Evolutionary conservation across 2,888 invertebrate species (phyloP), one percentile per base, ranked within the genome.

Genomic region (Mamestra brassicae): DNA sequence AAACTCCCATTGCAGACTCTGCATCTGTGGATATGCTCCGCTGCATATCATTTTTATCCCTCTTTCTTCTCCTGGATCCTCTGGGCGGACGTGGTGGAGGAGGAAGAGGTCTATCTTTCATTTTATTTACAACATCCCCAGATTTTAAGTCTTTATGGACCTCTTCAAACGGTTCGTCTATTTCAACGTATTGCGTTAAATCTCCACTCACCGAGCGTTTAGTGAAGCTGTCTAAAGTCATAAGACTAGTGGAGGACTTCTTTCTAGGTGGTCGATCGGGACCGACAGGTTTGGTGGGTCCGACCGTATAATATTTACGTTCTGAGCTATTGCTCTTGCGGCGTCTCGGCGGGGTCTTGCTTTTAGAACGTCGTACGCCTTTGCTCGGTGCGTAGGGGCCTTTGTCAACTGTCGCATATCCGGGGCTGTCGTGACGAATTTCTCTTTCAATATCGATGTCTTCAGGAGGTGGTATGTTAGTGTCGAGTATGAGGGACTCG

Each of bases 81-180:
- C 98, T 97, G 0, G 98, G 98, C 55, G 98, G 98, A 75, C 98
- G 96, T 3, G 99, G 99, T 0, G 99, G 99, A 6, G 99, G 98
- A 2, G 99, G 99, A 83, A 99, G 93, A 0, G 99, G 99, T 81
- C 99, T 97, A 85, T 98, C 98, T 94, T 98, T 98, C 98, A 99
- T 98, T 95, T 98, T 98, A 88, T 97, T 98, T 3, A 98, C 97
- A 61, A 98, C 97, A 79, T 98, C 98, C 11, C 98, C 98, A 36
- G 98, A 98, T 80, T 98, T 97, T 64, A 98, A 94, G 88, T 97
- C 97, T 87, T 97, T 97, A 66, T 97, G 97, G 81, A 95, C 90
- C 76, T 97, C 97, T 88, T 97, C 97, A 82, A 97, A 97, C 3
- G 96, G 95, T 81, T 97, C 97, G 70, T 97, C 97, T 69, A 97